Conservation (phyloP, 2,797 vertebrate genomes). For the Diceros bicornis region DNA sequence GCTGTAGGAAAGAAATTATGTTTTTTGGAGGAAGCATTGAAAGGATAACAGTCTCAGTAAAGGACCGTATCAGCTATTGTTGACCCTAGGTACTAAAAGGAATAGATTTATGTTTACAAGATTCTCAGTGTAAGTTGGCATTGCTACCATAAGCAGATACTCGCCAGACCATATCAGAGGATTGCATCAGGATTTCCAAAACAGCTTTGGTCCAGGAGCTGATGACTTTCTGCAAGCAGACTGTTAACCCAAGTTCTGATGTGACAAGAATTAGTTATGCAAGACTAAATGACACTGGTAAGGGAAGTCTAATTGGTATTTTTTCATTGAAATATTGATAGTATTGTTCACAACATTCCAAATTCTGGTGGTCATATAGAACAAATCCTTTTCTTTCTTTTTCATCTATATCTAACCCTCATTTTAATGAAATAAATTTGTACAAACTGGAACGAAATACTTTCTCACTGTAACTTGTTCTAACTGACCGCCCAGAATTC, state of each 20-base stretch:
- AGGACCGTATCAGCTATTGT: neutral
- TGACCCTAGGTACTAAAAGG: neutral
- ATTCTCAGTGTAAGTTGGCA: neutral
- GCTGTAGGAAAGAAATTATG: neutral
- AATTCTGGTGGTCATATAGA: neutral
- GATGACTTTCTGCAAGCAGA: neutral
- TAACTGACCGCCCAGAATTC: neutral
- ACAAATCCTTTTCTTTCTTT: neutral
- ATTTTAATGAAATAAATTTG: neutral
- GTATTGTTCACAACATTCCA: neutral
- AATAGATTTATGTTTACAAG: neutral
- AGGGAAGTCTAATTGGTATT: neutral
- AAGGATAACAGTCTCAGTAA: neutral
- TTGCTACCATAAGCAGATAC: neutral
- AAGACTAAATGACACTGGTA: neutral
- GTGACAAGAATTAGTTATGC: neutral
- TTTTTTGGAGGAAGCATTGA: neutral
- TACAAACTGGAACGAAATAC: neutral
- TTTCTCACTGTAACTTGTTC: neutral
- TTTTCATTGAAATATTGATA: neutral
- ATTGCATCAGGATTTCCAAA: conserved; percentile 16
- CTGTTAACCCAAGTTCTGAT: neutral
- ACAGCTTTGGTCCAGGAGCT: neutral
- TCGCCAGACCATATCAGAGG: neutral
- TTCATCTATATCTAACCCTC: neutral